phyloP scores from a whole-genome alignment of 2,888 invertebrate species.

The Gisinianus flammeolus region DNA sequence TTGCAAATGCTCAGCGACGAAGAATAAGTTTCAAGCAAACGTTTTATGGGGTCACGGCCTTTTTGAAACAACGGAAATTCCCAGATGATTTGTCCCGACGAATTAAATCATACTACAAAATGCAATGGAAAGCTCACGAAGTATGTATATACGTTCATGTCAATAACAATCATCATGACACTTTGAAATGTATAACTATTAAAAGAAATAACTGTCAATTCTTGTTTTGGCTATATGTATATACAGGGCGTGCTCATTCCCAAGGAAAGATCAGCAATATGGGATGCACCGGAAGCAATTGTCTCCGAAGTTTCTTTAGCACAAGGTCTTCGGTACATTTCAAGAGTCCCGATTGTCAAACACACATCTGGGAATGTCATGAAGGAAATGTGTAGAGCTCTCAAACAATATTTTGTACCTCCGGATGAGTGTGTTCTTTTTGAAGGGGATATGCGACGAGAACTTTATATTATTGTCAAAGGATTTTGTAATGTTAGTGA shows the following conservation, averaged over 20 bases:
- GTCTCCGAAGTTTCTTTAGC: slow-evolving; percentile 42
- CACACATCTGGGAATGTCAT: slow-evolving; percentile 38
- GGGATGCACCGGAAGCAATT: slow-evolving; percentile 55
- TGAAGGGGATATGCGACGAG: slow-evolving; percentile 49
- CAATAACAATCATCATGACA: neutral
- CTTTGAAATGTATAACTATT: neutral
- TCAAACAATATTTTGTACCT: slow-evolving; percentile 53
- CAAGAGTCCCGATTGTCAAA: slow-evolving; percentile 52
- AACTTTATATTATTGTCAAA: slow-evolving; percentile 55
- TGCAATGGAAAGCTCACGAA: slow-evolving; percentile 54
- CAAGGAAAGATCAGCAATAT: slow-evolving; percentile 47
- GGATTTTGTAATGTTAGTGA: slow-evolving; percentile 56
- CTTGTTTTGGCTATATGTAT: too few relatives aligned
- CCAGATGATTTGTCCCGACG: slow-evolving; percentile 41
- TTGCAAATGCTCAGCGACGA: slow-evolving; percentile 51
- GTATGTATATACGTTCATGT: neutral
- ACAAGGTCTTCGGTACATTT: slow-evolving; percentile 47
- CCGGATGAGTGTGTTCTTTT: slow-evolving; percentile 52
- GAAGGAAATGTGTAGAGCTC: slow-evolving; percentile 42
- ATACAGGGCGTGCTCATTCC: slow-evolving; percentile 50
- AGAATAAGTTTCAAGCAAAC: slow-evolving; percentile 53
- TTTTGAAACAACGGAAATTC: slow-evolving; percentile 51
- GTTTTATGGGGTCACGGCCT: slow-evolving; percentile 47
- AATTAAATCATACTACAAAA: slow-evolving; percentile 47
- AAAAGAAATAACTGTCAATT: too few relatives aligned